These are phyloP conservation scores for Heliconius nattereri DNA, from an alignment of 1,140 invertebrate species.

Conservation along the genomic window DNA sequence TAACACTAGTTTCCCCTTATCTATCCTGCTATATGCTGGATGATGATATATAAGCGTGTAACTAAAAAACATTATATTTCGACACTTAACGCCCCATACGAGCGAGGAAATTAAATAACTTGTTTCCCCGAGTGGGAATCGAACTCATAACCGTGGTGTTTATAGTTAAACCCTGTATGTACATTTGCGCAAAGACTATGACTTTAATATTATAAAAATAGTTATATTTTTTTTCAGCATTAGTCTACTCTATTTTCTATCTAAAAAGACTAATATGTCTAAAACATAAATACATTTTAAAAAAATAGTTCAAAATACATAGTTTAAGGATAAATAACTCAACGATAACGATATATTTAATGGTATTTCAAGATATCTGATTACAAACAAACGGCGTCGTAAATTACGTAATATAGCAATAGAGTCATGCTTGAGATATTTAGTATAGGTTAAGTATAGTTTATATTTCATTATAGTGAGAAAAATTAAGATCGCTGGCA, in stretches of 20 bases:
- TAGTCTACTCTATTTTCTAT: too few relatives aligned
- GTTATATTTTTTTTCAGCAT: too few relatives aligned
- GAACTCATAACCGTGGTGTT: not conserved
- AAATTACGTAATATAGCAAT: constrained; percentile 20
- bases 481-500: too few relatives aligned
- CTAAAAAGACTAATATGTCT: not conserved
- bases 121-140: not conserved
- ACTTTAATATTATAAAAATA: not conserved
- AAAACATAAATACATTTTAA: not conserved
- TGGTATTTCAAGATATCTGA: constrained; percentile 22
- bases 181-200: not conserved
- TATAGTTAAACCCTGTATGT: not conserved
- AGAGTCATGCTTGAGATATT: constrained; percentile 12
- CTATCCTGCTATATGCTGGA: too few relatives aligned
- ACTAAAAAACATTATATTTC: too few relatives aligned
- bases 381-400: constrained; percentile 31
- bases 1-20: too few relatives aligned
- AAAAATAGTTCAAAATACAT: not conserved
- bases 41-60: too few relatives aligned
- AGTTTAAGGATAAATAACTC: not conserved
- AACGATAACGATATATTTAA: constrained; percentile 12
- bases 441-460: not conserved
- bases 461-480: too few relatives aligned
- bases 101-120: too few relatives aligned
- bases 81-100: too few relatives aligned